Evolutionary conservation across 2,113 vertebrate genomes (phyloP), one percentile per base, ranked within the genome.

Genomic region (Clupea harengus): DNA sequence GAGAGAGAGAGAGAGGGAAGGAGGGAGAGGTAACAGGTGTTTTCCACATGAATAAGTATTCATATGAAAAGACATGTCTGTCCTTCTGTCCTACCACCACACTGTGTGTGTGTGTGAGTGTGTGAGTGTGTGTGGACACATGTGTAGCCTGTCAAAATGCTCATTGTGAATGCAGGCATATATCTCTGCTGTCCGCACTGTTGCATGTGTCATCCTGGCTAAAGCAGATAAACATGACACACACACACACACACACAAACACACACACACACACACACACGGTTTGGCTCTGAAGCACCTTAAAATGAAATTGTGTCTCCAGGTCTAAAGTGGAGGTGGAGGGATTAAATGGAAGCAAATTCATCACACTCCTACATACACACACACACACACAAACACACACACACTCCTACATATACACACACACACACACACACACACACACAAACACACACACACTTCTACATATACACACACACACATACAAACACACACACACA

Each of bases 251-350:
- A 64, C 60, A 64, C 60, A 64, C 28, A 72, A 9, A 32, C 64
- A 72, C 64, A 72, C 64, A 72, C 64, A 72, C 64, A 72, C 64
- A 72, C 22, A 72, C 64, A 72, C 64, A 72, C 64, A 28, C n/a
- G 32, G 64, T 72, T 72, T 32, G n/a, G 28, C 25, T 28, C 25
- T 72, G 64, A 28, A 32, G 25, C 64, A 72, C 25, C 25, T 28
- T 72, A 3, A 72, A 72, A 72, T 28, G 8, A 72, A 72, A 72
- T 28, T 67, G 60, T 28, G 22, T 67, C 60, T 28, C 60, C 60
- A 72, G 64, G 64, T 72, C 25, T 28, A 6, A 28, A 28, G 10
- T 72, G 7, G 17, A 72, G 32, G n/a, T 32, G 25, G 17, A 49
- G 17, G 64, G 64, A 72, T 72, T 28, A 28, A 72, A 25, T 28